Base-by-base conservation (phyloP, 2,113 vertebrate genomes). In the Labrus mixtus region DNA sequence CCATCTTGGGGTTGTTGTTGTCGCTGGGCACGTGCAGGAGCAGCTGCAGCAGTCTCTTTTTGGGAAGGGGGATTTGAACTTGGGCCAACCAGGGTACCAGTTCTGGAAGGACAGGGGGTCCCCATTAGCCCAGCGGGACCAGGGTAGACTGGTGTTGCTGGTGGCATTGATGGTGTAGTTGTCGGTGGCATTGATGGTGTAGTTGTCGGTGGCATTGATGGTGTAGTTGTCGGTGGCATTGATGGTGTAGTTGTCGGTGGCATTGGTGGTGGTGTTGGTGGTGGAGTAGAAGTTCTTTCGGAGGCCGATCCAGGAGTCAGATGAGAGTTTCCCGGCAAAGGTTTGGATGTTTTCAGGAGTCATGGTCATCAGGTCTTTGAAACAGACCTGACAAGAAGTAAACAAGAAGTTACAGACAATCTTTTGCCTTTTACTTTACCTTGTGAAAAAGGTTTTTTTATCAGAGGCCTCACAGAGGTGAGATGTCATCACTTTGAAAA, bases 21-120 rank as follows among this genome's bases (percentile, higher is more conserved):
- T 0, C 20, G 15, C 19, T 10, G 57, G 50, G 64, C 67, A 81
- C 22, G 63, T 83, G 60, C 85, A 85, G 15, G 86, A 78, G 73
- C 79, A 84, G 73, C 56, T 76, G 51, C 85, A 83, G 74, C 74
- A 84, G 43, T 43, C 7, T 4, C 0, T 17, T 43, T 11, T 39
- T 4, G 45, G 50, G 3, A 7, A 1, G 4, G 68, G 1, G 43
- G 81, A 62, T 57, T 85, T 85, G 1, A 68, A 60, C 15, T 82
- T 10, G 1, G 94, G 93, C 58, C 72, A 83, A 36, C 91, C 93
- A 0, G 93, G 93, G 39, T 93, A 91, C 94, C 94, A 95, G 84
- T 95, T 94, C 75, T 95, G 94, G 80, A 92, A 94, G 41, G 74
- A 25, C 3, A 94, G 71, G 3, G 85, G 90, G 16, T 91, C 89